Conservation (phyloP, 2,888 invertebrate genomes). For the Stenodera caucasica region DNA sequence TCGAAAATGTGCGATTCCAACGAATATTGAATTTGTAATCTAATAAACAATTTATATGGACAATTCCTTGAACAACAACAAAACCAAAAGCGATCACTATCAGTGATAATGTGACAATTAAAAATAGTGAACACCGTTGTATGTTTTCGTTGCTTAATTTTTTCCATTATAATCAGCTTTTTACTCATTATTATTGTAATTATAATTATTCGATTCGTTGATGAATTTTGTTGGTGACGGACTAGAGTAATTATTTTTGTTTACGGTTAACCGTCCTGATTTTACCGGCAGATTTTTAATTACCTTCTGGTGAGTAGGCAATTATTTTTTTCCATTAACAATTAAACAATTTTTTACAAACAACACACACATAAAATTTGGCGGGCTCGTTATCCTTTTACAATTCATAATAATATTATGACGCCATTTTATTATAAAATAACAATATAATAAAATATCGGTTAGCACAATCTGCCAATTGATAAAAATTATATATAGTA, state of each 20-base stretch:
- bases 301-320: constrained; percentile 23
- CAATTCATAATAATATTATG: constrained; percentile 13
- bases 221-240: constrained; percentile 8
- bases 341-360: too few species aligned
- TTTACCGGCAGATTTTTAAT: constrained; percentile 15
- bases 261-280: constrained; percentile 9
- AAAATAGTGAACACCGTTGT: background rate
- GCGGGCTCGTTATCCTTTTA: constrained; percentile 3
- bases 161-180: background rate
- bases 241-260: constrained; percentile 16
- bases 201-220: constrained; percentile 16
- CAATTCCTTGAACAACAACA: background rate
- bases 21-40: background rate
- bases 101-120: constrained; percentile 7
- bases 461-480: constrained; percentile 31
- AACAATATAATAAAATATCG: constrained; percentile 13
- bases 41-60: background rate
- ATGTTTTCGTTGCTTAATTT: constrained; percentile 1
- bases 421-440: constrained; percentile 35
- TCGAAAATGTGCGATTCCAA: background rate
- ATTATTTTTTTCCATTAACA: constrained; percentile 9
- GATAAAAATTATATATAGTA: constrained; percentile 30
- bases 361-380: background rate
- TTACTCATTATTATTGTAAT: too few species aligned
- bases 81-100: background rate